These are phyloP conservation scores for Clarias magur DNA, from an alignment of 2,113 vertebrate species.

Conservation along the genomic window DNA sequence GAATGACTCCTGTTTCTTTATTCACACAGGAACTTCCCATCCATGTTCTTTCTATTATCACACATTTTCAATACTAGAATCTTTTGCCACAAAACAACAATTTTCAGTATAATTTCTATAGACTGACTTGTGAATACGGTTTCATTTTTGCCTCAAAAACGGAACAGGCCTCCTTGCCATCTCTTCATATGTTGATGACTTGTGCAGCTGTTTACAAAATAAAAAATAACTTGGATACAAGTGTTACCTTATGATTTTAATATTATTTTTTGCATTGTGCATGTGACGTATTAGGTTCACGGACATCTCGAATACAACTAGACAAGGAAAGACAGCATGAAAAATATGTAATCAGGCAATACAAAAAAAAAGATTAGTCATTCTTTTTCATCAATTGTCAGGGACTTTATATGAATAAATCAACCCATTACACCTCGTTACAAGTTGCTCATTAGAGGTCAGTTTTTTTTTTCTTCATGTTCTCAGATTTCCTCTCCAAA, in stretches of 20 bases:
- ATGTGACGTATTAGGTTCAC: background rate
- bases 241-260: background rate
- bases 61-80: conserved; percentile 6
- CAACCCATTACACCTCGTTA: background rate
- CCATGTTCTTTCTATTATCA: conserved; percentile 24
- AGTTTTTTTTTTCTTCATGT: too few relatives aligned
- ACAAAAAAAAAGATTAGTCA: background rate
- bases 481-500: background rate
- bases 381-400: background rate
- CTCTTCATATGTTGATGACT: conserved; percentile 2
- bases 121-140: conserved; percentile 44
- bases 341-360: background rate
- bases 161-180: conserved; percentile 46
- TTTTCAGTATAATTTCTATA: conserved; percentile 48
- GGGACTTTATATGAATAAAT: background rate
- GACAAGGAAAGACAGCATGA: background rate
- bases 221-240: conserved; percentile 57
- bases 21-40: conserved; percentile 16
- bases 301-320: background rate
- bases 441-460: too few relatives aligned
- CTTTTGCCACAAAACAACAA: conserved; percentile 43
- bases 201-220: conserved; percentile 66
- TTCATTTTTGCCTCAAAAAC: conserved; percentile 17
- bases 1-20: conserved; percentile 28
- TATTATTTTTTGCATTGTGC: background rate